A percentile compares a stretch with the other conserved stretches of the same genome.
Conservation (phyloP, 2,113 vertebrate species). For the Phrynosoma platyrhinos region DNA sequence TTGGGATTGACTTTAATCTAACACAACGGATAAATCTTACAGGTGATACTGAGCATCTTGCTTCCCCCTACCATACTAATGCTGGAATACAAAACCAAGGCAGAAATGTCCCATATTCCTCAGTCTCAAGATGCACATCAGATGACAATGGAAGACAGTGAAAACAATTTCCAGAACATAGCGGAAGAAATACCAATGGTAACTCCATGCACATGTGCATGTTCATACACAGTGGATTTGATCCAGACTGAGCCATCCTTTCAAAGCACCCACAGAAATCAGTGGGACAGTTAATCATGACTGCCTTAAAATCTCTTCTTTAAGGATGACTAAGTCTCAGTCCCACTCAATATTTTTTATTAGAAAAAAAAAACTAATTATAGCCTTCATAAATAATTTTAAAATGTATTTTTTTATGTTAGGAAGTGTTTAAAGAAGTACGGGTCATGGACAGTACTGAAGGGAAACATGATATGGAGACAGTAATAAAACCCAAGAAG, state of each 20-base stretch:
- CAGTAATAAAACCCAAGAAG: constrained; percentile 87
- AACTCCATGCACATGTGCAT: constrained; percentile 44
- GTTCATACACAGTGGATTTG: neutral
- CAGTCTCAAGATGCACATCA: constrained; percentile 98
- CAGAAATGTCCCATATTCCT: constrained; percentile 99
- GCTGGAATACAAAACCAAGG: constrained; percentile 98
- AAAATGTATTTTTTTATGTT: constrained; percentile 59
- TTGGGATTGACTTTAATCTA: neutral
- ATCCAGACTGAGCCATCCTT: neutral
- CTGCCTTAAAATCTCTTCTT: neutral
- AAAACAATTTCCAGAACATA: constrained; percentile 91
- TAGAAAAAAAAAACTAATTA: neutral
- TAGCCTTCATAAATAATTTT: constrained; percentile 19
- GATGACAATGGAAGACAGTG: constrained; percentile 99
- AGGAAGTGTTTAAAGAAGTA: constrained; percentile 97
- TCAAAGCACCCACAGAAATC: neutral
- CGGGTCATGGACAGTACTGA: constrained; percentile 82
- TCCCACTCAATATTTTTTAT: neutral
- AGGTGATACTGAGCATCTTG: constrained; percentile 98
- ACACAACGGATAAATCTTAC: constrained; percentile 55
- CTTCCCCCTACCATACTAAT: constrained; percentile 95
- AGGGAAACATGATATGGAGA: constrained; percentile 88
- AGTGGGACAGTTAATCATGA: neutral
- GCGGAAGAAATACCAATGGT: constrained; percentile 95
- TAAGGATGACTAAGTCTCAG: neutral